Conservation (phyloP, 1,140 invertebrate species). For the Stegodyphus dumicola region DNA sequence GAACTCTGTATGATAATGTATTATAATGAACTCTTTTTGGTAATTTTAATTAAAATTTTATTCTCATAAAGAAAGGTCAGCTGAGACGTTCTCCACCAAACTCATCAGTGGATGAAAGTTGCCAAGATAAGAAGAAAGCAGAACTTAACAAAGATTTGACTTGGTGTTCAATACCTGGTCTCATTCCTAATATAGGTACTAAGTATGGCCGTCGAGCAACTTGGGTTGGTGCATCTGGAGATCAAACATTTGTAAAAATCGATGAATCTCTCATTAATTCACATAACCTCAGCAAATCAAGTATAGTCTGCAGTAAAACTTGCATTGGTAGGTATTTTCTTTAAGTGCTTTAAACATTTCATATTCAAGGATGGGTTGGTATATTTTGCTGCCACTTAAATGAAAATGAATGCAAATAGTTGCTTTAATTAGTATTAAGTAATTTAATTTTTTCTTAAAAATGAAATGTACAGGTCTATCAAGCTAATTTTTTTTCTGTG, state of each 20-base stretch:
- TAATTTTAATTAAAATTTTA: conserved; percentile 20
- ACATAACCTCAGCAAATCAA: conserved; percentile 84
- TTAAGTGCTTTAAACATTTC: too few relatives aligned
- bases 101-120: conserved; percentile 49
- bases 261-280: conserved; percentile 92
- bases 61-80: conserved; percentile 81
- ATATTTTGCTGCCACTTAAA: too few relatives aligned
- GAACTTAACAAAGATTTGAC: conserved; percentile 68
- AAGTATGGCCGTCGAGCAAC: conserved; percentile 83
- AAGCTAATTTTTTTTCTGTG: too few relatives aligned
- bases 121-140: conserved; percentile 51
- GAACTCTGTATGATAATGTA: neutral
- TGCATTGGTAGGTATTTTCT: conserved; percentile 78
- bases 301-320: conserved; percentile 87
- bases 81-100: conserved; percentile 77
- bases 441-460: too few relatives aligned
- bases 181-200: conserved; percentile 78
- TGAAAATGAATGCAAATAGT: too few relatives aligned
- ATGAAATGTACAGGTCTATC: too few relatives aligned
- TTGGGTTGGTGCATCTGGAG: conserved; percentile 93
- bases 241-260: conserved; percentile 94
- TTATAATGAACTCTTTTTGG: neutral
- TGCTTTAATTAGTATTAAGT: too few relatives aligned
- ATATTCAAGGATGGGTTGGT: too few relatives aligned
- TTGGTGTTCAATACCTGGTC: conserved; percentile 86